A percentile compares a stretch with the other conserved stretches of the same genome.
These are phyloP conservation scores for Acleris emargana DNA, from an alignment of 2,888 invertebrate genomes.

Conservation along the genomic window DNA sequence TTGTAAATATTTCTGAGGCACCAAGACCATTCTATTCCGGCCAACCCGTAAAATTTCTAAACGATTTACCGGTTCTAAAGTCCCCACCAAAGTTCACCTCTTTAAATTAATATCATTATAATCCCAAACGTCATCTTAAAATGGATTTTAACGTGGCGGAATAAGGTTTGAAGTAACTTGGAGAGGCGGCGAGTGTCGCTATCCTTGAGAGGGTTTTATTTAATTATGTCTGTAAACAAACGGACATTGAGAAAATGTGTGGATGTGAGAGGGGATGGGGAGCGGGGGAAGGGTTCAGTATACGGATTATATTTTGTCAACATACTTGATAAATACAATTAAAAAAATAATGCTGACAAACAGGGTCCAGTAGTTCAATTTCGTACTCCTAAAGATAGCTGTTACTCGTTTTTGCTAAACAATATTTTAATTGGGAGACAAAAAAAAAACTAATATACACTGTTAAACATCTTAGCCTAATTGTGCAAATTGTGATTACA, in stretches of 20 bases:
- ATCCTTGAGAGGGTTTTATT: slow-evolving; percentile 35
- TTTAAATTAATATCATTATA: slow-evolving; percentile 34
- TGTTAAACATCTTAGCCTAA: too few species aligned
- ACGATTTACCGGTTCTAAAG: slow-evolving; percentile 15
- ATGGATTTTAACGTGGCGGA: not conserved
- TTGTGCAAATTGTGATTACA: too few species aligned
- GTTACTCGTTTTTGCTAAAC: too few species aligned
- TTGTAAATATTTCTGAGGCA: not conserved
- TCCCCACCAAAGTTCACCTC: slow-evolving; percentile 24
- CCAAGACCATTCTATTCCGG: not conserved
- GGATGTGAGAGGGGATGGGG: slow-evolving; percentile 5
- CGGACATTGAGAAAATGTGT: slow-evolving; percentile 34
- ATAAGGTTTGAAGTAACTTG: not conserved
- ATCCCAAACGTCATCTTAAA: not conserved
- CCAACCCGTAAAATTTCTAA: slow-evolving; percentile 17
- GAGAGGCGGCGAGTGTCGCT: slow-evolving; percentile 19
- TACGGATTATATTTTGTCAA: too few species aligned
- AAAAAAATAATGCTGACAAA: too few species aligned
- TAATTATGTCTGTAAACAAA: slow-evolving; percentile 38
- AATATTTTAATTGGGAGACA: too few species aligned
- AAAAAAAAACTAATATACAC: too few species aligned
- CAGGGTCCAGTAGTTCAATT: too few species aligned
- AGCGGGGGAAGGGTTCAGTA: slow-evolving; percentile 10
- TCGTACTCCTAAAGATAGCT: too few species aligned
- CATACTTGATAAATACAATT: not conserved